Percentiles rank a stretch among this genome's conserved stretches.
Conservation (phyloP, 2,113 vertebrate genomes). For the Alectura lathami region DNA sequence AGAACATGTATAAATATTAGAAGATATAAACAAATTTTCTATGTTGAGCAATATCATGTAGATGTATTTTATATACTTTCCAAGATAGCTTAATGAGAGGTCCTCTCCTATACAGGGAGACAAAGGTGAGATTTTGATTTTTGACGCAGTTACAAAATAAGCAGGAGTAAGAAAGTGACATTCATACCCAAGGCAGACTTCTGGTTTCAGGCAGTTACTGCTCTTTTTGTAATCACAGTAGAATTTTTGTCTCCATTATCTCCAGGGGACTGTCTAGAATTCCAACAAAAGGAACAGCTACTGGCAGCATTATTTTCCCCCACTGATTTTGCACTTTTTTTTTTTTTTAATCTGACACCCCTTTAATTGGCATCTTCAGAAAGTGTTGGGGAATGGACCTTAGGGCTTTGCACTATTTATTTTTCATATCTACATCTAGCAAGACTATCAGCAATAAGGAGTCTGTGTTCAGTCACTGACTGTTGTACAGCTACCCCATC, state of each 20-base stretch:
- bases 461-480: background rate
- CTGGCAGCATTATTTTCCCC: background rate
- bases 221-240: background rate
- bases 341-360: background rate
- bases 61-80: background rate
- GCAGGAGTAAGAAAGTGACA: background rate
- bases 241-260: background rate
- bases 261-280: background rate
- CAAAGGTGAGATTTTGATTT: background rate
- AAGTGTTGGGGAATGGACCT: background rate
- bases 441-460: background rate
- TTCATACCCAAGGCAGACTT: background rate
- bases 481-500: background rate
- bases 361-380: conserved; percentile 37
- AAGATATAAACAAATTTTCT: background rate
- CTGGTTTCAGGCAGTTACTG: background rate
- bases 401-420: background rate
- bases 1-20: background rate
- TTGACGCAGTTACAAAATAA: background rate
- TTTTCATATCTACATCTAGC: background rate
- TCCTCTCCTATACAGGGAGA: background rate
- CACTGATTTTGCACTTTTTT: background rate
- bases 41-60: background rate
- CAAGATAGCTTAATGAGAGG: background rate
- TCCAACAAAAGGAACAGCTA: background rate